Evolutionary conservation across 2,113 vertebrate genomes (phyloP).

Genomic region (Proteles cristata): DNA sequence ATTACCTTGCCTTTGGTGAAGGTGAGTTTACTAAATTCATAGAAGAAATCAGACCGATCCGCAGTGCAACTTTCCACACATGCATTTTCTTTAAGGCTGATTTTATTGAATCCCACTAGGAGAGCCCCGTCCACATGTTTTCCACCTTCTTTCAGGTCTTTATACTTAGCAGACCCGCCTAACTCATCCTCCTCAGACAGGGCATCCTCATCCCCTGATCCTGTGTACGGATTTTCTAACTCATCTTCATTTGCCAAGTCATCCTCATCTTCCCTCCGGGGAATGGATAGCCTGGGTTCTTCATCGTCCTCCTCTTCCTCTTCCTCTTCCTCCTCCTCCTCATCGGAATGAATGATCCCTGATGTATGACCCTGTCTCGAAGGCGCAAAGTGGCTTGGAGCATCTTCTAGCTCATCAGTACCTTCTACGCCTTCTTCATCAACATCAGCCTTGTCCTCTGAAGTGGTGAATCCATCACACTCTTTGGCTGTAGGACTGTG

Average conservation of each 20-base stretch:
- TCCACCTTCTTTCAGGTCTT: conserved; percentile 62
- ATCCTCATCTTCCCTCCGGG: conserved; percentile 75
- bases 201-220: conserved; percentile 89
- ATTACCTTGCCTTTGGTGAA: conserved; percentile 96
- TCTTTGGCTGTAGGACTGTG: conserved; percentile 62
- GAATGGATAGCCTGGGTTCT: conserved; percentile 61
- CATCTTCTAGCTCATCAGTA: conserved; percentile 83
- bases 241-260: conserved; percentile 86
- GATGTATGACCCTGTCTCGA: conserved; percentile 45
- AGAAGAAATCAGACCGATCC: conserved; percentile 81
- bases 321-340: conserved; percentile 81
- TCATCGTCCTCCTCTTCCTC: conserved; percentile 71
- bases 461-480: conserved; percentile 74
- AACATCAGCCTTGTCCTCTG: conserved; percentile 67
- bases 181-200: conserved; percentile 88
- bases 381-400: conserved; percentile 68
- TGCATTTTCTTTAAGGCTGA: conserved; percentile 71
- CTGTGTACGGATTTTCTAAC: conserved; percentile 84
- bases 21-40: conserved; percentile 90
- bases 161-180: conserved; percentile 53
- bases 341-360: conserved; percentile 81
- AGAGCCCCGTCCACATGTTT: conserved; percentile 58
- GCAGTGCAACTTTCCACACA: conserved; percentile 62
- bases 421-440: conserved; percentile 82
- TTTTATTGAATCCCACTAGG: conserved; percentile 70